Percentiles rank a stretch among this genome's conserved stretches.
Conservation (phyloP, 2,888 invertebrate species). For the Pseudococcus viburni region DNA sequence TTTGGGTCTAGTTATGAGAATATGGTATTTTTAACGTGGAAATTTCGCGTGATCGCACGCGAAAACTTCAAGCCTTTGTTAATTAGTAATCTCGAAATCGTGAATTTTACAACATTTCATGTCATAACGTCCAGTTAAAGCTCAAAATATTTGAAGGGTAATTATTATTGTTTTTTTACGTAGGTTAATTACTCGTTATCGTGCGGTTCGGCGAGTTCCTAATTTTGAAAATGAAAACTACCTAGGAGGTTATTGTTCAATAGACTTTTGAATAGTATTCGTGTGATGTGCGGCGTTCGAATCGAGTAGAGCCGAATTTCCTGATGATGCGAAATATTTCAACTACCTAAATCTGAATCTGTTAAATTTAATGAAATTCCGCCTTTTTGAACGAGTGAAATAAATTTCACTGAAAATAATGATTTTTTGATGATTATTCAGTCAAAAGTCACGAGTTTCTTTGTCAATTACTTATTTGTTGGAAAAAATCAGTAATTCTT, state of each 20-base stretch:
- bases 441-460: too few species aligned
- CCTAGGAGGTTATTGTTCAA: not conserved
- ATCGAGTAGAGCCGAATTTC: too few species aligned
- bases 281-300: too few species aligned
- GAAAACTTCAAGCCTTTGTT: slow-evolving; percentile 12
- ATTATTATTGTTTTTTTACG: slow-evolving; percentile 14
- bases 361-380: too few species aligned
- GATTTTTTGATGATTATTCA: too few species aligned
- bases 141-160: slow-evolving; percentile 38
- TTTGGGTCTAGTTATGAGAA: not conserved
- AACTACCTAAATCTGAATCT: too few species aligned
- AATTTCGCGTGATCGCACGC: slow-evolving; percentile 28
- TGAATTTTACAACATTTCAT: slow-evolving; percentile 40
- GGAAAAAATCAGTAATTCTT: too few species aligned
- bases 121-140: slow-evolving; percentile 21
- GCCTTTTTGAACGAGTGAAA: too few species aligned
- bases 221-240: not conserved
- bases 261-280: not conserved
- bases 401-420: too few species aligned
- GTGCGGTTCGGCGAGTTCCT: not conserved
- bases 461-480: too few species aligned
- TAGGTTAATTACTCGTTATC: slow-evolving; percentile 2
- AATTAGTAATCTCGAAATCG: slow-evolving; percentile 35
- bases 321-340: too few species aligned
- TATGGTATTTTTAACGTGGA: not conserved